Base-by-base conservation (phyloP, 2,797 vertebrate species). In the Takifugu rubripes region DNA sequence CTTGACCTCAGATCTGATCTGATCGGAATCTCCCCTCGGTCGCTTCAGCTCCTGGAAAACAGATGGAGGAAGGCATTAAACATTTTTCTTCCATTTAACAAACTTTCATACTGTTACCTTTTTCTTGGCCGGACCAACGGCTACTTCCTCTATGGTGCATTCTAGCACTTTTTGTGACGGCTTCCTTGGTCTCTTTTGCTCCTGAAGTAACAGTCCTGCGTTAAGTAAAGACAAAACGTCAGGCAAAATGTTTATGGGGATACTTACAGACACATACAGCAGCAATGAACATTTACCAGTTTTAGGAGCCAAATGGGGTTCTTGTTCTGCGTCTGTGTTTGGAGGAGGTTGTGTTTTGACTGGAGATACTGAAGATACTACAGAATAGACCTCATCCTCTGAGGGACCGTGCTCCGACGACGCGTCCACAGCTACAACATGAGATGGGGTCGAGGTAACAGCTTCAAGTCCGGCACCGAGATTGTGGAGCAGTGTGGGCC, bases 181-280 rank as follows among this genome's bases (percentile, higher is more conserved):
- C 75, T 96, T 98, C 76, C 95, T 91, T 16, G 93, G 93, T 71
- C 93, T 93, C 70, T 95, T 97, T 83, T 93, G 93, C 81, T 96
- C 94, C 1, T 88, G 89, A 72, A 81, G 84, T 67, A 85, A 61
- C 89, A 66, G 61, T 48, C 49, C 74, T 25, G 26, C 21, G 3
- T 74, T 29, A 54, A 1, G 3, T 31, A 0, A 43, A 43, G 26
- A 68, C 5, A 11, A 4, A 53, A 47, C 29, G 25, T 25, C 17
- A 25, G 5, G 48, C 11, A 2, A 50, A 50, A 43, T 16, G 7
- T 49, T 7, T 7, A 46, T 10, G 16, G n/a, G n/a, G 6, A 45
- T 2, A 45, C 44, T 45, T 16, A 5, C 9, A 29, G 27, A 29
- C 27, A 29, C 21, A 21, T 40, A 26, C 11, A 61, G 17, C 29